These are phyloP conservation scores for Lithodes maja DNA, from an alignment of 2,888 invertebrate genomes.

Conservation along the genomic window DNA sequence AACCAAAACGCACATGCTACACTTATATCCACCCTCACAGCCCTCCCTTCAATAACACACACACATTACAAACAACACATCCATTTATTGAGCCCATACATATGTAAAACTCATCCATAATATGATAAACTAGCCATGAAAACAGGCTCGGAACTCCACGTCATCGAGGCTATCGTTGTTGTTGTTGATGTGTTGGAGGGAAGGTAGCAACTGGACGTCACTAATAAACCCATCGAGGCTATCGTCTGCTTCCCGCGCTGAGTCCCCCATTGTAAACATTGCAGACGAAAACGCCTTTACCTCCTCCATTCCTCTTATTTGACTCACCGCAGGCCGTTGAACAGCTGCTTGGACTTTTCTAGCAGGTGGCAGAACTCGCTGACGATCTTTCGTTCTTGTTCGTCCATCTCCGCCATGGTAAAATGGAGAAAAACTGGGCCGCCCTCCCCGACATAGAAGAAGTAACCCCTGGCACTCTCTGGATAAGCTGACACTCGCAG, in stretches of 20 bases:
- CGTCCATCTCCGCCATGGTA: constrained; percentile 79
- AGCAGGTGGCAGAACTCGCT: constrained; percentile 96
- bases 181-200: no score
- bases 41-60: no score
- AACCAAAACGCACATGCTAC: no score
- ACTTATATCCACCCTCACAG: no score
- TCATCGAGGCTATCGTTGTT: constrained; percentile 17
- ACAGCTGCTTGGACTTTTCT: constrained; percentile 97
- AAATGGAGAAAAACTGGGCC: background rate
- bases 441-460: background rate
- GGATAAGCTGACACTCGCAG: no score
- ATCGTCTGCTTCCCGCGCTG: constrained; percentile 57
- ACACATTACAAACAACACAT: no score
- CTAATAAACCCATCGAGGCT: background rate
- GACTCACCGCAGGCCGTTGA: constrained; percentile 89
- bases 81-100: no score
- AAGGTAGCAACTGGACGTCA: background rate
- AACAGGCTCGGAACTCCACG: no score
- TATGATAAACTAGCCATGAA: no score
- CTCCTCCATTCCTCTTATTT: background rate
- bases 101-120: no score
- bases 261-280: constrained; percentile 41
- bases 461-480: no score
- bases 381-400: constrained; percentile 92
- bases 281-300: constrained; percentile 37